Evolutionary conservation across 2,888 invertebrate species (phyloP).

Genomic region (Muschampia plurimacula): DNA sequence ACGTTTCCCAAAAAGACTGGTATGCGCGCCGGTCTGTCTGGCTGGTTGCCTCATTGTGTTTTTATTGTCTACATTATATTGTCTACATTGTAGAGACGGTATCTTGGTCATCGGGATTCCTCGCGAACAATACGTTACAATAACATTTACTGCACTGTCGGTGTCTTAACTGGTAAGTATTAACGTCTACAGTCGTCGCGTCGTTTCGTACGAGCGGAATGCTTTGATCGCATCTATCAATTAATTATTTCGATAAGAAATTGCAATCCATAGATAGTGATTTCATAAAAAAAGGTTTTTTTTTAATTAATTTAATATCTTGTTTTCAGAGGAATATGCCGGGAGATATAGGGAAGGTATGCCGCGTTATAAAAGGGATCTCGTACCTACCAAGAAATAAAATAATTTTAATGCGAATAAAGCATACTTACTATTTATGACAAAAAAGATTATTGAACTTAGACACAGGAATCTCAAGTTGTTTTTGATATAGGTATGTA

Average conservation of each 20-base stretch:
- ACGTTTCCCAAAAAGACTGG: background rate
- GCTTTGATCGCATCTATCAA: constrained; percentile 21
- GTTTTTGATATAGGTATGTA: too few relatives aligned
- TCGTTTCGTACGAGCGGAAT: constrained; percentile 26
- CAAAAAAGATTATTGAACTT: too few relatives aligned
- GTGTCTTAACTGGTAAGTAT: constrained; percentile 24
- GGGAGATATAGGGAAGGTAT: too few relatives aligned
- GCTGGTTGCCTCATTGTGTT: constrained; percentile 21
- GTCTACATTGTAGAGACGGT: constrained; percentile 17
- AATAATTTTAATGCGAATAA: too few relatives aligned
- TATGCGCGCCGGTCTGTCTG: constrained; percentile 29
- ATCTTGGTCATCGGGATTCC: constrained; percentile 29
- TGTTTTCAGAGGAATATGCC: too few relatives aligned
- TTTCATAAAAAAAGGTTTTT: too few relatives aligned
- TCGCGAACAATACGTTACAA: constrained; percentile 31
- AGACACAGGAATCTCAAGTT: too few relatives aligned
- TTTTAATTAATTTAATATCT: too few relatives aligned
- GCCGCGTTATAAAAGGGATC: too few relatives aligned
- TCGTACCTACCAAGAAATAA: too few relatives aligned
- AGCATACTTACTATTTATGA: too few relatives aligned
- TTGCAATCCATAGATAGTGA: background rate
- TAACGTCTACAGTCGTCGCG: constrained; percentile 15
- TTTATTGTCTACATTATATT: constrained; percentile 19
- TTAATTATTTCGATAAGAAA: background rate
- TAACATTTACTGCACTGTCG: constrained; percentile 29